Evolutionary conservation across 2,113 vertebrate genomes (phyloP).

Genomic region (Cephalophus harveyi): DNA sequence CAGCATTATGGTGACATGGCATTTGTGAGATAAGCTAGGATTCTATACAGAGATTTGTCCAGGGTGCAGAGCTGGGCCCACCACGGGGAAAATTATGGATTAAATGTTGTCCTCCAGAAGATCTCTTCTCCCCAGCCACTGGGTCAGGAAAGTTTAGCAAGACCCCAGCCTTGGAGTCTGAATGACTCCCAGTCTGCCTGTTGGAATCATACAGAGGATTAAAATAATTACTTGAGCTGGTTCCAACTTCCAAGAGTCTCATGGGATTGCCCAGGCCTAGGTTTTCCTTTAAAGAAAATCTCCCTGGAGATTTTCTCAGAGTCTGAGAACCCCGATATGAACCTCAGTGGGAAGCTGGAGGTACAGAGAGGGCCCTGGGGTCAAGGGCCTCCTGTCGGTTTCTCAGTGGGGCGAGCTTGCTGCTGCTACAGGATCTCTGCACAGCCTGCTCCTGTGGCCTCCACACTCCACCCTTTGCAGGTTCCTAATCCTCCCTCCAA

Average conservation of each 20-base stretch:
- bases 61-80: not conserved
- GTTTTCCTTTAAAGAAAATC: not conserved
- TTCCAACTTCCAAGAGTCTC: not conserved
- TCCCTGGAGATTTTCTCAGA: not conserved
- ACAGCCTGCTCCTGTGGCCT: not conserved
- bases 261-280: rapidly evolving
- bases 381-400: not conserved
- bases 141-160: not conserved
- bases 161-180: not conserved
- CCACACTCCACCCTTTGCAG: not conserved
- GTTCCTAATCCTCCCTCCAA: not conserved
- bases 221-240: not conserved
- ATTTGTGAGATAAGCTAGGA: not conserved
- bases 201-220: not conserved
- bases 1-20: not conserved
- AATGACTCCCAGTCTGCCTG: not conserved
- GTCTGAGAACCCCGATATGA: not conserved
- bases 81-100: not conserved
- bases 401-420: not conserved
- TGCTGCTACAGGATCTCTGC: not conserved
- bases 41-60: not conserved
- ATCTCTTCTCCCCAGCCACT: not conserved
- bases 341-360: not conserved
- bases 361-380: not conserved
- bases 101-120: not conserved